Evolutionary conservation across 2,113 vertebrate species (phyloP), one percentile per base, ranked within the genome.

Genomic region (Onychorhynchus coronatus): DNA sequence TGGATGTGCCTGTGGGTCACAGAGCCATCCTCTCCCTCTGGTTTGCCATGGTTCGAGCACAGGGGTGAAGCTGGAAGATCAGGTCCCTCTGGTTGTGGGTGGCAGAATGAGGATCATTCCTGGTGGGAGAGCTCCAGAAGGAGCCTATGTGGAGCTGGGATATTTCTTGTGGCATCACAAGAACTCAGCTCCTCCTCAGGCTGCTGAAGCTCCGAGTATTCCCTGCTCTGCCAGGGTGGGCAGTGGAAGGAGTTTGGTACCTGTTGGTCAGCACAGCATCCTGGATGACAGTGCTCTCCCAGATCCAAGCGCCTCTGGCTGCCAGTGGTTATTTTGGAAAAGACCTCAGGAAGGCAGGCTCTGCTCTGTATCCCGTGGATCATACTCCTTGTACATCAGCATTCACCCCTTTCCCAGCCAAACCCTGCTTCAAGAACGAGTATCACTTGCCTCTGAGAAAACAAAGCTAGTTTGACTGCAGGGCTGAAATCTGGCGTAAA

Each of bases 161-260:
- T 5, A 0, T 24, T 53, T 18, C 52, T 13, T 19, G 41, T 35
- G 61, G 62, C 8, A 50, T 13, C 1, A 0, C 3, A 21, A 50
- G 49, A 52, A 27, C 55, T 74, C 41, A 7, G 47, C 2, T 71
- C 44, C 50, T 58, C 3, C 0, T 20, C 79, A 12, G 73, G 2
- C 27, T 15, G n/a, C 59, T 6, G 56, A 30, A 3, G 41, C 56
- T 13, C 42, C 3, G 62, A 44, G 52, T 61, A 25, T 4, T 6
- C 49, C 55, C 46, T 28, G 75, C 56, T 16, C 35, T 18, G 46
- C 79, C 61, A 19, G 31, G 23, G 12, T 2, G 65, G 58, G 55
- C 1, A 1, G 5, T 2, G 46, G 13, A 9, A n/a, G 0, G 4
- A 33, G 9, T 44, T 33, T 39, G 30, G 47, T 8, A 9, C 3